Base-by-base conservation (phyloP, 2,797 vertebrate genomes). In the Tauraco hartlaubi region DNA sequence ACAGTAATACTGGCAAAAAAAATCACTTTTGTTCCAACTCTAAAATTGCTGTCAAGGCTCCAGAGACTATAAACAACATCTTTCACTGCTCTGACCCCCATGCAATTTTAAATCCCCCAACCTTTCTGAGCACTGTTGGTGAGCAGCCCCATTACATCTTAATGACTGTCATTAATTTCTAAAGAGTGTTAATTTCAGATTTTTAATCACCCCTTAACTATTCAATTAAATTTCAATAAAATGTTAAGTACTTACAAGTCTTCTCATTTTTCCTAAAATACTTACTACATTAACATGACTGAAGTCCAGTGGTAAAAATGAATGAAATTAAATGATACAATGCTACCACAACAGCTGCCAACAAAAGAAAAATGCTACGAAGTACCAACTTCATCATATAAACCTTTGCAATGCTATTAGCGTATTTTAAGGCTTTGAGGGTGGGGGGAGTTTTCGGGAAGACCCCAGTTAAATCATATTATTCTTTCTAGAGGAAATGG, bases 131-230 rank as follows among this genome's bases (percentile, higher is more conserved):
- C 98, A 98, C 98, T 98, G 98, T 98, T 98, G 97, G 98, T 98
- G 98, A 98, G 98, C 98, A 97, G 98, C 98, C 98, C 98, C 98
- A 98, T 99, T 99, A 99, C 99, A 99, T 99, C 98, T 99, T 99
- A 99, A 99, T 99, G 98, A 98, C 98, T 98, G 98, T 98, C 98
- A 98, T 98, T 98, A 99, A 98, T 98, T 99, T 98, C 98, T 98
- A 98, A 98, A 98, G 98, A 99, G 98, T 98, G 98, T 98, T 98
- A 98, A 98, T 98, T 98, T 98, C 98, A 98, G 98, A 98, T 98
- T 99, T 98, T 98, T 98, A 99, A 99, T 98, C 98, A 98, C 98
- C 98, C 98, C 98, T 98, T 98, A 98, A 98, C 98, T 98, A 98
- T 98, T 98, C 98, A 98, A 98, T 98, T 98, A 98, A 99, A 98